phyloP scores from a whole-genome alignment of 2,113 vertebrate genomes.

The Odocoileus virginianus region DNA sequence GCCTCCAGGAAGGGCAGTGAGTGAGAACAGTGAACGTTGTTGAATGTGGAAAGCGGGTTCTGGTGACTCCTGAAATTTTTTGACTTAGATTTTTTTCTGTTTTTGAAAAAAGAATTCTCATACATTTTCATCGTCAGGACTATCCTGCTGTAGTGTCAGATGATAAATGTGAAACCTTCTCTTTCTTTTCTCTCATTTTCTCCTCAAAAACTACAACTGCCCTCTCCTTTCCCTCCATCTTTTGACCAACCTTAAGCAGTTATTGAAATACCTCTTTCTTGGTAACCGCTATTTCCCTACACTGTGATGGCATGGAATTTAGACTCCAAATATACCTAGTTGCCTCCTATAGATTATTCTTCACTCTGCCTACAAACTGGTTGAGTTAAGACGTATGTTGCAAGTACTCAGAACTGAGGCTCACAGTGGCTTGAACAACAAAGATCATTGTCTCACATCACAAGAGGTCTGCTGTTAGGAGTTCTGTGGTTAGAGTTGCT shows the following conservation, averaged over 20 bases:
- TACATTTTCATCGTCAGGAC: neutral
- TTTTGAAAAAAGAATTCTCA: neutral
- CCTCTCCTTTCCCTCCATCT: neutral
- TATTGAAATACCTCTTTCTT: neutral
- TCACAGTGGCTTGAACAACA: neutral
- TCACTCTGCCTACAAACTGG: neutral
- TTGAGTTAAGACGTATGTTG: neutral
- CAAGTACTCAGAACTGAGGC: neutral
- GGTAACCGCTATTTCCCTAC: neutral
- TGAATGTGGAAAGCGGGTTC: neutral
- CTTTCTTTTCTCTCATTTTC: neutral
- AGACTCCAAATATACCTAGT: neutral
- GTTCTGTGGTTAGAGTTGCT: neutral
- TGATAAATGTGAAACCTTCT: neutral
- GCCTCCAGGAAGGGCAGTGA: neutral
- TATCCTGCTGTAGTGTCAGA: neutral
- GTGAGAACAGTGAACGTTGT: neutral
- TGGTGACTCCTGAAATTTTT: neutral
- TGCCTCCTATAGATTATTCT: neutral
- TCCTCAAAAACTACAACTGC: neutral
- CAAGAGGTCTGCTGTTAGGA: neutral
- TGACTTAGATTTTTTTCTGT: neutral
- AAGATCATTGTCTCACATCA: neutral
- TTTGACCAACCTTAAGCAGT: neutral
- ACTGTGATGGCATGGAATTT: neutral